Percentiles rank a stretch among this genome's conserved stretches.
Evolutionary conservation across 2,888 invertebrate species (phyloP).

Genomic region (Hoplodrina ambigua): DNA sequence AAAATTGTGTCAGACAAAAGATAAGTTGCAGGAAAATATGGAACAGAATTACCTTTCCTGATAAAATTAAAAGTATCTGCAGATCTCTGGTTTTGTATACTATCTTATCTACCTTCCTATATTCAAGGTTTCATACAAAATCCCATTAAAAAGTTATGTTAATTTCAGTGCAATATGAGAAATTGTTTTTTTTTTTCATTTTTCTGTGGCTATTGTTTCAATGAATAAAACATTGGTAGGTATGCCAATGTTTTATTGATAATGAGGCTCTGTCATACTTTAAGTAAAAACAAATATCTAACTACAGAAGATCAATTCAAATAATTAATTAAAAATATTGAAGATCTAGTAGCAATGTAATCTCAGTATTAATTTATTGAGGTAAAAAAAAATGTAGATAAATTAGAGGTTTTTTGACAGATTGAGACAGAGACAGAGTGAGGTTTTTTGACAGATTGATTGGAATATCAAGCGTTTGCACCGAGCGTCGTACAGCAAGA

Average conservation of each 20-base stretch:
- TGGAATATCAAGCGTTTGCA: slow-evolving; percentile 38
- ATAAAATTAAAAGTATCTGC: slow-evolving; percentile 7
- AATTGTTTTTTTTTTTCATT: not conserved
- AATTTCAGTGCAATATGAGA: not conserved
- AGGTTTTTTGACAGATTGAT: too few species aligned
- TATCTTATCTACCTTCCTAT: slow-evolving; percentile 26
- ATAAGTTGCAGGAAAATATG: not conserved
- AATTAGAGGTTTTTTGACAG: too few species aligned
- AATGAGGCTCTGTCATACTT: not conserved
- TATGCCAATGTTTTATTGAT: not conserved
- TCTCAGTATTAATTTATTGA: too few species aligned
- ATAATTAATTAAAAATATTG: too few species aligned
- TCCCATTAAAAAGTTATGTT: slow-evolving; percentile 2
- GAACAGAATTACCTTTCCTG: not conserved
- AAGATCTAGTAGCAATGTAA: too few species aligned
- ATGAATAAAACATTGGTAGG: not conserved
- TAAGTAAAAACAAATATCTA: not conserved
- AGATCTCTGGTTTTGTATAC: slow-evolving; percentile 9
- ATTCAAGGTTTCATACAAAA: not conserved
- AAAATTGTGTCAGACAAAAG: not conserved
- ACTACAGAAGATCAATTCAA: not conserved
- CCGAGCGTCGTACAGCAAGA: slow-evolving; percentile 27
- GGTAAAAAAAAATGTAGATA: too few species aligned
- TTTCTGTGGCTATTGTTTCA: not conserved
- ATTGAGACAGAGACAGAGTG: too few species aligned